phyloP scores from a whole-genome alignment of 2,888 invertebrate species.

The Petrolisthes cinctipes region DNA sequence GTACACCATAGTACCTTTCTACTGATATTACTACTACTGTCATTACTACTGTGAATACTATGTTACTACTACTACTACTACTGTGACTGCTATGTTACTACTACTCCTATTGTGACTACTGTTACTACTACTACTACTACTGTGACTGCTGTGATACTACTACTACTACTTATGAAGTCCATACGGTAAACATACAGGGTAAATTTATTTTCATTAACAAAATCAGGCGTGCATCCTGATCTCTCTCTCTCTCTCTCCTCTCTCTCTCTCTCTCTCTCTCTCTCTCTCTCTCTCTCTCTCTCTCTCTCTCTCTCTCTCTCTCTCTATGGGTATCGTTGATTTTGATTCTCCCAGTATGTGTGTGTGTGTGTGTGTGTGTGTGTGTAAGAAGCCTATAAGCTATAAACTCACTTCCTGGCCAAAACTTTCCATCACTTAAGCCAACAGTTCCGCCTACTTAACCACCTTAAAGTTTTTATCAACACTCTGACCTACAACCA shows the following conservation, averaged over 20 bases:
- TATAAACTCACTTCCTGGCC: too few relatives aligned
- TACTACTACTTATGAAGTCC: background rate
- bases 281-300: constrained; percentile 10
- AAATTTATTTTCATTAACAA: too few relatives aligned
- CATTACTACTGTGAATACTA: background rate
- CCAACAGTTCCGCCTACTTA: background rate
- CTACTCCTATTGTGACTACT: background rate
- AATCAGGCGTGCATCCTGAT: background rate
- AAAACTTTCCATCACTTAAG: too few relatives aligned
- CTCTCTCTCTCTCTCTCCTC: background rate
- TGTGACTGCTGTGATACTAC: background rate
- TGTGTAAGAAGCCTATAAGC: too few relatives aligned
- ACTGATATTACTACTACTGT: background rate
- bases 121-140: background rate
- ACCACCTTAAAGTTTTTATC: background rate
- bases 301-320: background rate
- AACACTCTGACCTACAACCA: too few relatives aligned
- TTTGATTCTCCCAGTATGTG: background rate
- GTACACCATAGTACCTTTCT: too few relatives aligned
- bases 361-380: background rate
- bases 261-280: constrained; percentile 17
- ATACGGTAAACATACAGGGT: background rate
- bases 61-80: background rate
- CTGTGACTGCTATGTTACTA: background rate
- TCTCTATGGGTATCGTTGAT: background rate